Conservation (phyloP, 1,140 invertebrate genomes). For the Goniozus legneri region DNA sequence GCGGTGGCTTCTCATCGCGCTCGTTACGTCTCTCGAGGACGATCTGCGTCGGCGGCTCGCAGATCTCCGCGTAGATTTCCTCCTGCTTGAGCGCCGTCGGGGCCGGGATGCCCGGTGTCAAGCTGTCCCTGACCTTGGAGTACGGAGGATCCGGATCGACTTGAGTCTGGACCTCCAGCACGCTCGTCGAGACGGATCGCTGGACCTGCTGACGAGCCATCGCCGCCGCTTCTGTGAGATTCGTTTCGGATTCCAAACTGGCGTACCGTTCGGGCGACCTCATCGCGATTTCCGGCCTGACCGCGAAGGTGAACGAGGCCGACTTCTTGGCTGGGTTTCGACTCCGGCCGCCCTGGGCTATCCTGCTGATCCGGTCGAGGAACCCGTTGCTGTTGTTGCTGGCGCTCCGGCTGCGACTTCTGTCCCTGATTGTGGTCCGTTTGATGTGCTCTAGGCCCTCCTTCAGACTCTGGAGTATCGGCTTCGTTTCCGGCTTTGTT, state of each 20-base stretch:
- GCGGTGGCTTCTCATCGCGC: constrained; percentile 29
- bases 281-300: constrained; percentile 49
- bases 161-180: constrained; percentile 38
- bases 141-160: constrained; percentile 44
- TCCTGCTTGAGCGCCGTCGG: constrained; percentile 37
- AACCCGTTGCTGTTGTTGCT: constrained; percentile 26
- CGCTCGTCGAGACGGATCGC: constrained; percentile 47
- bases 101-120: constrained; percentile 40
- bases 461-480: constrained; percentile 46
- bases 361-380: constrained; percentile 45
- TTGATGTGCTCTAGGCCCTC: constrained; percentile 48
- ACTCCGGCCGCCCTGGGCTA: constrained; percentile 44
- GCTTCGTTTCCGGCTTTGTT: constrained; percentile 45
- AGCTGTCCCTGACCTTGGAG: constrained; percentile 49
- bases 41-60: constrained; percentile 28
- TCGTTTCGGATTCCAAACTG: constrained; percentile 47
- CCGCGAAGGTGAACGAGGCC: constrained; percentile 48
- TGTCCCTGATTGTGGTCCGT: constrained; percentile 44
- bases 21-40: constrained; percentile 14
- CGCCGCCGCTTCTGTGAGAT: constrained; percentile 25
- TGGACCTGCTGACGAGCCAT: constrained; percentile 39
- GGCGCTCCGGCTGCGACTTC: constrained; percentile 33
- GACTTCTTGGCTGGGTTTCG: constrained; percentile 50
- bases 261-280: constrained; percentile 45
- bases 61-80: constrained; percentile 50